Evolutionary conservation across 2,888 invertebrate genomes (phyloP).

Genomic region (Protophormia terraenovae): DNA sequence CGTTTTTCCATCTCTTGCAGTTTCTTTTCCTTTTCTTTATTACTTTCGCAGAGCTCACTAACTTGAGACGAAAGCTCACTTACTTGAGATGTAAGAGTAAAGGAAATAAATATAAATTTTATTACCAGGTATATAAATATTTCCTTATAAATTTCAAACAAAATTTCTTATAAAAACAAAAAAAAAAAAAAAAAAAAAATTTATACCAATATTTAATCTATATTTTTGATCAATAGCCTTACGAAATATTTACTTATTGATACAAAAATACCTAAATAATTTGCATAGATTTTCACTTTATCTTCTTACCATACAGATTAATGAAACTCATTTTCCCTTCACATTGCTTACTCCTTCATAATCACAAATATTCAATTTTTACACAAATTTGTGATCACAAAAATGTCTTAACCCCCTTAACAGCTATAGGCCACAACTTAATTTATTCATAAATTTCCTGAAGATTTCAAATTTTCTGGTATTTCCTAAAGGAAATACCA

Average conservation of each 20-base stretch:
- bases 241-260: not conserved
- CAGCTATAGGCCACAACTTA: not conserved
- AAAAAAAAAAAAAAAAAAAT: not conserved
- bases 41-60: too few species aligned
- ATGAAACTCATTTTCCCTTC: not conserved
- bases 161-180: too few species aligned
- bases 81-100: too few species aligned
- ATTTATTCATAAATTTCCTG: conserved; percentile 2
- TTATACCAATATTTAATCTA: not conserved
- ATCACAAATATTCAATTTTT: not conserved
- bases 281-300: not conserved
- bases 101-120: too few species aligned
- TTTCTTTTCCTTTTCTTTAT: too few species aligned
- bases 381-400: not conserved
- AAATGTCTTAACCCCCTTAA: not conserved
- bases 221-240: not conserved
- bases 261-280: not conserved
- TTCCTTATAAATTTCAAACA: not conserved
- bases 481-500: too few species aligned
- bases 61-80: too few species aligned
- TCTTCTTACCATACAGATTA: not conserved
- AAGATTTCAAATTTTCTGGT: not conserved
- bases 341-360: not conserved
- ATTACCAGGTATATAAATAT: too few species aligned
- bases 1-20: too few species aligned